Evolutionary conservation across 2,888 invertebrate genomes (phyloP), one percentile per base, ranked within the genome.

Genomic region (Nymphalis polychloros): DNA sequence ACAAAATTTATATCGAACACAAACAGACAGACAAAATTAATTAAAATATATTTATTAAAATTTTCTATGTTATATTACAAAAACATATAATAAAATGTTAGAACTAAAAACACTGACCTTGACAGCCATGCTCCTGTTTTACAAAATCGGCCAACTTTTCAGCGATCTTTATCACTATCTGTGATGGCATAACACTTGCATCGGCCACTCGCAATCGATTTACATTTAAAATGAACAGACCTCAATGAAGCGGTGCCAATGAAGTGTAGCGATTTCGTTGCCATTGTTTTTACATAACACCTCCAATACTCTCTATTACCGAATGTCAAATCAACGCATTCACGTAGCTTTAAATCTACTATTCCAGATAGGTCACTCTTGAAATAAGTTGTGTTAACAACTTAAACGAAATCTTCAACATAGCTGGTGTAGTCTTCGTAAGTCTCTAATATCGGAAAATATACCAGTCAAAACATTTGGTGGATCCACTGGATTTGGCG

Each of bases 221-320:
- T 20, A 76, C 72, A 13, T 78, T 77, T 20, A 69, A 72, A 60
- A 82, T 81, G 61, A 78, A 79, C 81, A 8, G 73, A 8, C n/a
- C 80, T 79, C 76, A 80, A 55, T 3, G 76, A 67, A 55, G 76
- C 74, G n/a, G 79, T 77, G 19, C 86, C 84, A 10, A 85, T 86
- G 70, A 93, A 92, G 79, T 94, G 94, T 78, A 93, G 94, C 60
- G 94, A 86, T 5, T 93, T 94, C 60, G 92, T 85, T 4, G 93
- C 88, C 71, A 93, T 82, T 63, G 90, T 87, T 20, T 92, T 82
- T 0, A 91, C 86, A 78, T 93, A 88, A 76, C 95, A 95, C 41
- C 88, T 90, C 92, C 94, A 94, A 78, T 94, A 95, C 0, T 95
- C 31, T 93, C 90, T 1, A 95, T 87, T 0, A 95, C 96, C 95